Conservation (phyloP, 2,113 vertebrate genomes). For the Aythya baeri region DNA sequence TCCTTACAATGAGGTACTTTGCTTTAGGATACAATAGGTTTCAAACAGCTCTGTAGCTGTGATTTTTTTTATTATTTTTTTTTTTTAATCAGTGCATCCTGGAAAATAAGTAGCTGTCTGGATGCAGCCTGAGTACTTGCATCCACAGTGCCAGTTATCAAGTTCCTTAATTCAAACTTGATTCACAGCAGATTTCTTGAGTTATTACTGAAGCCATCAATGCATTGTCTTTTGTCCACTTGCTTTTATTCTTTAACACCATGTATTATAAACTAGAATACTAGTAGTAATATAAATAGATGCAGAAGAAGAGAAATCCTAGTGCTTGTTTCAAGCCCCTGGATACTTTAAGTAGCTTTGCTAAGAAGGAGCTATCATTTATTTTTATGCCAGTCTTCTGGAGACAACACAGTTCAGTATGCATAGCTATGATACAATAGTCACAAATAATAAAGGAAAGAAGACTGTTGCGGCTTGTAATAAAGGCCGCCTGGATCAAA, state of each 20-base stretch:
- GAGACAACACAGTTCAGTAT: neutral
- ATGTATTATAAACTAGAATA: neutral
- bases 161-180: neutral
- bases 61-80: neutral
- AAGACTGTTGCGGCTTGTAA: neutral
- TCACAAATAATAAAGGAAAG: neutral
- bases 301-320: neutral
- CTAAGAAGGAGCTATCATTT: neutral
- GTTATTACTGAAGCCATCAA: neutral
- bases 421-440: neutral
- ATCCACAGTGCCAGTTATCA: neutral
- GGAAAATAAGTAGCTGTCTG: neutral
- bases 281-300: neutral
- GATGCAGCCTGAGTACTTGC: neutral
- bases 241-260: neutral
- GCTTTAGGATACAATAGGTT: neutral
- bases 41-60: neutral
- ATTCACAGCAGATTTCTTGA: neutral
- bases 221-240: neutral
- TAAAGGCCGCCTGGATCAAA: neutral
- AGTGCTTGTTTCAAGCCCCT: neutral
- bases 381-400: neutral
- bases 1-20: neutral
- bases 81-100: neutral
- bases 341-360: neutral